These are phyloP conservation scores for Mamestra configurata DNA, from an alignment of 1,140 invertebrate genomes.

Conservation along the genomic window DNA sequence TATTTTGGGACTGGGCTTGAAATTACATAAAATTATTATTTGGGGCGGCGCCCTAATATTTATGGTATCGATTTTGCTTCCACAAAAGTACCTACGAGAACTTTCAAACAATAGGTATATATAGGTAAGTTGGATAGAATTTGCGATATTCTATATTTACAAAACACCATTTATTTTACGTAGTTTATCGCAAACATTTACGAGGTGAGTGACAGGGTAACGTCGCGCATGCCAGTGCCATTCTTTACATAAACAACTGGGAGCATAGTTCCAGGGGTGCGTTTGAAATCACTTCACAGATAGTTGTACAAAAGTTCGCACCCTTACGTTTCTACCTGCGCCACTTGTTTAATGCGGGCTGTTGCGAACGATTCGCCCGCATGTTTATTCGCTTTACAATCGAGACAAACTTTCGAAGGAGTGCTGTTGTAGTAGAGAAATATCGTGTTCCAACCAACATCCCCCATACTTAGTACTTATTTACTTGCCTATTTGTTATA, in stretches of 20 bases:
- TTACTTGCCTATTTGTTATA: too few species aligned
- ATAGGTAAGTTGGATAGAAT: background rate
- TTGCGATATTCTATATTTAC: too few species aligned
- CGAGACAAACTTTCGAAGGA: background rate
- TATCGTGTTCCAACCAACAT: background rate
- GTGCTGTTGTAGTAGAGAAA: background rate
- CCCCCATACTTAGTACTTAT: background rate
- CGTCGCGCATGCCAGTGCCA: slow-evolving; percentile 20
- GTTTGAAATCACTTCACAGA: slow-evolving; percentile 41
- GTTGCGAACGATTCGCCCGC: slow-evolving; percentile 13
- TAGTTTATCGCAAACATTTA: background rate
- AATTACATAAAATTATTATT: too few species aligned
- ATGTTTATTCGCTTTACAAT: slow-evolving; percentile 9
- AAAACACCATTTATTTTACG: slow-evolving; percentile 14
- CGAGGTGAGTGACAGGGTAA: slow-evolving; percentile 8
- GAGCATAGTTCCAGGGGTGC: slow-evolving; percentile 26
- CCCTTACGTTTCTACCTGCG: background rate
- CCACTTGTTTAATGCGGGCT: slow-evolving; percentile 25
- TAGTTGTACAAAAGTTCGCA: slow-evolving; percentile 34
- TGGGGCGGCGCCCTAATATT: too few species aligned
- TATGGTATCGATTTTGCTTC: too few species aligned
- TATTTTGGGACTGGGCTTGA: too few species aligned
- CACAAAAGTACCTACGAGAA: too few species aligned
- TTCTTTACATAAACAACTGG: slow-evolving; percentile 22
- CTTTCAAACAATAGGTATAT: background rate